Evolutionary conservation across 64 coral and sea anemone species (phyloP).

Genomic region (Anthopleura sola): DNA sequence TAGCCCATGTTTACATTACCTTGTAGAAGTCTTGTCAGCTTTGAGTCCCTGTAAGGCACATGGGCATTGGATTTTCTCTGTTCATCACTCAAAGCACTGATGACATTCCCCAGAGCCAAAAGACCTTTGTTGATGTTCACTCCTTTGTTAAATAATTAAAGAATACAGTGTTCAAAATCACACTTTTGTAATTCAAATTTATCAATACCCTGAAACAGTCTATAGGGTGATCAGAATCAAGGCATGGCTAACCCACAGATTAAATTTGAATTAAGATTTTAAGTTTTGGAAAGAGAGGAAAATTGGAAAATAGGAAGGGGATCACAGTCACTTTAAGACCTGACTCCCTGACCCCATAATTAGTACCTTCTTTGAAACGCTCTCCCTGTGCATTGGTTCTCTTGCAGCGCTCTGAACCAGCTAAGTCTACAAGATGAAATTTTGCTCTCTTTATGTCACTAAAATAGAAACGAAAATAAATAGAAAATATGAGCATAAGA

Average conservation of each 20-base stretch:
- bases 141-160: conserved; percentile 36
- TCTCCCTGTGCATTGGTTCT: conserved; percentile 91
- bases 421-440: conserved; percentile 94
- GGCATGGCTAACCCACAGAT: too few species aligned
- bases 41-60: conserved; percentile 95
- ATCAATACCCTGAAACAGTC: too few species aligned
- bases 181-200: too few species aligned
- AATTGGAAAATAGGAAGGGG: too few species aligned
- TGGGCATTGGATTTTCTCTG: conserved; percentile 78
- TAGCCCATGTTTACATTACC: conserved; percentile 26
- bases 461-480: too few species aligned
- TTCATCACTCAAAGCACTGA: conserved; percentile 94
- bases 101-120: conserved; percentile 86
- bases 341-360: too few species aligned
- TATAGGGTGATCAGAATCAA: too few species aligned
- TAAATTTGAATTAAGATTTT: too few species aligned
- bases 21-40: conserved; percentile 91
- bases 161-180: neutral
- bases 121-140: conserved; percentile 97
- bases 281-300: too few species aligned
- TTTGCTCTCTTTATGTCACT: conserved; percentile 96
- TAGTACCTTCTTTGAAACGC: conserved; percentile 91
- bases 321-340: too few species aligned
- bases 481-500: too few species aligned
- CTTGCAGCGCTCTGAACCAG: conserved; percentile 90